Evolutionary conservation across 1,140 invertebrate genomes (phyloP), one percentile per base, ranked within the genome.

Genomic region (Probaryconus sp.): DNA sequence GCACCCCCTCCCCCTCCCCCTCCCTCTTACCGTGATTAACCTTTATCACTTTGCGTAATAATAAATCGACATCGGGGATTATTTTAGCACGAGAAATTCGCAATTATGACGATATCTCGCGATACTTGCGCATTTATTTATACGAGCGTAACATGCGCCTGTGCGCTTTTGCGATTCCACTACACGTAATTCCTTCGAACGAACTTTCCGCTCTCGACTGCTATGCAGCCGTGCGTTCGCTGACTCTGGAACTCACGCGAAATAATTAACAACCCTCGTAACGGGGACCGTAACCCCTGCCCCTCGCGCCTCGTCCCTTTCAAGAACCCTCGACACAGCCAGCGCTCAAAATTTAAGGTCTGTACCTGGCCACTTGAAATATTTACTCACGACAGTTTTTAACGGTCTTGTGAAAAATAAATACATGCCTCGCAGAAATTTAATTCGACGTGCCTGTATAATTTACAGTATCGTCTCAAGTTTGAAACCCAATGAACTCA

Each of bases 241-340:
- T 80, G 81, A 75, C 80, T 79, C 75, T 63, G 74, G 71, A 82
- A 84, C 79, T 83, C 79, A 76, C 64, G 58, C 68, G 81, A 85
- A 85, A 87, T 86, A 87, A 86, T 87, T 87, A 86, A 86, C 81
- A 80, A 83, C 64, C 64, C 69, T 73, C 50, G 69, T 68, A 68
- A 58, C 61, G 28, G 75, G 53, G 64, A 65, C 37, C 75, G 60
- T 76, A 58, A 61, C 67, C 56, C 38, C 56, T 58, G 50, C 33
- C 56, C 20, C 64, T 56, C 28, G 31, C 61, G 48, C 43, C 60
- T 45, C 61, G 47, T 35, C 61, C 61, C 63, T 51, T 35, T 40
- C 24, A 61, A 64, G 74, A 64, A 69, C 58, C 72, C 64, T 69
- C 68, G 50, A 71, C 74, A 60, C 48, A 38, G 38, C 70, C 26